These are phyloP conservation scores for Oryzias celebensis DNA, from an alignment of 2,113 vertebrate species.

Conservation along the genomic window DNA sequence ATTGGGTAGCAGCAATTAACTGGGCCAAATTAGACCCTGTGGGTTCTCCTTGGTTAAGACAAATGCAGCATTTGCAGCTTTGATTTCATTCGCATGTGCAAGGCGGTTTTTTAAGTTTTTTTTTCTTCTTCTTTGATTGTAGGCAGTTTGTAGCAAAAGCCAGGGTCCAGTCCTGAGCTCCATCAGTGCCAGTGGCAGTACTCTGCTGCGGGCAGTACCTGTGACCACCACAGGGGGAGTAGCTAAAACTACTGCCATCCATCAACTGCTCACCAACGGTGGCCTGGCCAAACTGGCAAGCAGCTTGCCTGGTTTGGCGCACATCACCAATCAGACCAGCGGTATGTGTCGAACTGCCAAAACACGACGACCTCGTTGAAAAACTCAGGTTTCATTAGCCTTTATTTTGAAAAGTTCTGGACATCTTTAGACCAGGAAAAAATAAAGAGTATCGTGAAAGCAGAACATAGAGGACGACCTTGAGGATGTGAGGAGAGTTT, in stretches of 20 bases:
- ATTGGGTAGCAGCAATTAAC: too few relatives aligned
- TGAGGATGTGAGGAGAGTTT: conserved; percentile 26
- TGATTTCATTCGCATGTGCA: too few relatives aligned
- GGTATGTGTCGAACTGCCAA: conserved; percentile 82
- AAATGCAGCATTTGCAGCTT: too few relatives aligned
- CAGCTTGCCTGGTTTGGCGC: conserved; percentile 89
- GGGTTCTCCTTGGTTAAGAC: too few relatives aligned
- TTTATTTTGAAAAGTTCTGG: conserved; percentile 54
- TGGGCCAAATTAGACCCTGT: too few relatives aligned
- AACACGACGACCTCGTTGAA: conserved; percentile 73
- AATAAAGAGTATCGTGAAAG: conserved; percentile 8
- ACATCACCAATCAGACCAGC: conserved; percentile 89
- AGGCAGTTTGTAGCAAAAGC: conserved; percentile 81
- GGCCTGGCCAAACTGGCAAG: conserved; percentile 92
- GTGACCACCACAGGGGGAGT: conserved; percentile 83
- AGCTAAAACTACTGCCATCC: conserved; percentile 90
- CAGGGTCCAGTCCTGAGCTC: conserved; percentile 79
- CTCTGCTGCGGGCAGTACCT: conserved; percentile 88
- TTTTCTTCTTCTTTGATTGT: conserved; percentile 2
- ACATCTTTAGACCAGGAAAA: conserved; percentile 30
- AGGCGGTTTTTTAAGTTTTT: background rate
- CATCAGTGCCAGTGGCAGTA: conserved; percentile 76
- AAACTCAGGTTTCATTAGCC: conserved; percentile 39
- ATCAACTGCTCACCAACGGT: conserved; percentile 92
- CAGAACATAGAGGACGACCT: conserved; percentile 31